phyloP scores from a whole-genome alignment of 2,113 vertebrate genomes.

The Smithornis capensis region DNA sequence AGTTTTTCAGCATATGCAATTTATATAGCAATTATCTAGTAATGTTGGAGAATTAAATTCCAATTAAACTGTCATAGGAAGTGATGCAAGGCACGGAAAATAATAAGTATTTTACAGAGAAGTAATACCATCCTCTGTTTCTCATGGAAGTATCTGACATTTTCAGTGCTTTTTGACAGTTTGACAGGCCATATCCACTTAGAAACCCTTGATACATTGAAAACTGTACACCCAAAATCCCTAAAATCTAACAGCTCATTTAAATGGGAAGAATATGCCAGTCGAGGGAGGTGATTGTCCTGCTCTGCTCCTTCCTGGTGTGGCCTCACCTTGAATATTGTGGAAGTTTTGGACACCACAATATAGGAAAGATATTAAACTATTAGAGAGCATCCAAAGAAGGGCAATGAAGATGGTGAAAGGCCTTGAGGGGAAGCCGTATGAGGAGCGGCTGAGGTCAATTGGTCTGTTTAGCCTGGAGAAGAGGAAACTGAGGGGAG shows the following conservation, averaged over 20 bases:
- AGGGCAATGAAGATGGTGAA: background rate
- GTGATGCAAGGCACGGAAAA: background rate
- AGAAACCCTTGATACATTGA: background rate
- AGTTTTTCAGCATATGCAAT: background rate
- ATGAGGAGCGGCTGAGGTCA: background rate
- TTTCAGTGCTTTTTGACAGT: background rate
- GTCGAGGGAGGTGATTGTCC: background rate
- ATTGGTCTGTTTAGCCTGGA: background rate
- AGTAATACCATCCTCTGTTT: background rate
- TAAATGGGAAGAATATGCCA: background rate
- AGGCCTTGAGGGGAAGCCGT: background rate
- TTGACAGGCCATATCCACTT: background rate
- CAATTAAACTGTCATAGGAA: background rate
- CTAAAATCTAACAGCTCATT: background rate
- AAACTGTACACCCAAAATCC: background rate
- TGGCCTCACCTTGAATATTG: background rate
- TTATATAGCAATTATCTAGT: background rate
- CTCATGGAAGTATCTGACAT: background rate
- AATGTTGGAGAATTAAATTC: background rate
- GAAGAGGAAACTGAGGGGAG: background rate
- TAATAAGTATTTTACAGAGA: background rate
- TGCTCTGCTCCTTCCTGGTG: background rate
- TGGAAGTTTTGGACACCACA: background rate
- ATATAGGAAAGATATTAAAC: background rate
- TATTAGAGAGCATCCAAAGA: background rate